phyloP scores from a whole-genome alignment of 2,113 vertebrate genomes.

The Petaurus breviceps region DNA sequence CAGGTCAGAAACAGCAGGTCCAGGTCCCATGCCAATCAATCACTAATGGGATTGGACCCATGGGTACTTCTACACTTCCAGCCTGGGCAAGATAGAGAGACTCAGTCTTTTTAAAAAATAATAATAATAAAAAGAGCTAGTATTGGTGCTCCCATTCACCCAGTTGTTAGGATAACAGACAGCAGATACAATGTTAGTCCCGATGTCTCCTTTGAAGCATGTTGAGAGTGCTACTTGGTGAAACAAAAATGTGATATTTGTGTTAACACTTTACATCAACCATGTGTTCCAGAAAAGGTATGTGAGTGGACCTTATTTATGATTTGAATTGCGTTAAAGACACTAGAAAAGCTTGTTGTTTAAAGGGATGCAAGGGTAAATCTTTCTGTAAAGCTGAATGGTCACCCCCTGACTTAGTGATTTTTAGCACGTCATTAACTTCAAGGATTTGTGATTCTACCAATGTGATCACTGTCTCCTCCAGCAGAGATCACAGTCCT shows the following conservation, averaged over 20 bases:
- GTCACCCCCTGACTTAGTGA: not conserved
- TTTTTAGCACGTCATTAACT: not conserved
- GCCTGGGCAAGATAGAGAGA: not conserved
- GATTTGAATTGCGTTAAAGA: not conserved
- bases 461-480: not conserved
- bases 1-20: not conserved
- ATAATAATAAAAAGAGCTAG: not conserved
- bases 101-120: not conserved
- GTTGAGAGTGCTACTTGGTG: not conserved
- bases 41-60: not conserved
- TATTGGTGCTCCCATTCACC: not conserved
- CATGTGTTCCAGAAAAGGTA: rapidly evolving
- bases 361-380: not conserved
- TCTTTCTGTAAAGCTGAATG: not conserved
- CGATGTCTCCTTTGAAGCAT: not conserved
- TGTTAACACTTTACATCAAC: not conserved
- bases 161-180: not conserved
- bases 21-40: not conserved
- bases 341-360: not conserved
- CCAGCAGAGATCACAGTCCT: not conserved
- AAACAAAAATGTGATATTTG: not conserved
- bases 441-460: not conserved
- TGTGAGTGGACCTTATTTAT: not conserved
- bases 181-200: not conserved
- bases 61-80: not conserved